Evolutionary conservation across 2,797 vertebrate genomes (phyloP).

Genomic region (Tragelaphus eurycerus): DNA sequence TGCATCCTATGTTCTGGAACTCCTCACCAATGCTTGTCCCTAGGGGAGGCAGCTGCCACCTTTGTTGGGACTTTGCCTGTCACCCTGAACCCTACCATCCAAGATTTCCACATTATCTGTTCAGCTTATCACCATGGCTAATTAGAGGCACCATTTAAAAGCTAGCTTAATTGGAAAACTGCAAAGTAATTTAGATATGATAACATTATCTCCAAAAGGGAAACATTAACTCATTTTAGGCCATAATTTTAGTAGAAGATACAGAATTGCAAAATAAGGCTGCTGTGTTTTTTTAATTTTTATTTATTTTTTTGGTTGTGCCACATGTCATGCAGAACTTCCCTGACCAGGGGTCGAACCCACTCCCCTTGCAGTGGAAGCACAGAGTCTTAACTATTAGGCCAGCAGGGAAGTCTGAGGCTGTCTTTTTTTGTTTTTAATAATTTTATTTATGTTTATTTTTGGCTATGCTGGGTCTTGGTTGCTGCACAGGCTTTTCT

Average conservation of each 20-base stretch:
- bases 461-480: neutral
- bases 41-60: neutral
- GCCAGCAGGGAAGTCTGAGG: neutral
- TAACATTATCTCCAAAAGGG: conserved; percentile 51
- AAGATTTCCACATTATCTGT: neutral
- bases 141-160: conserved; percentile 71
- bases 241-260: neutral
- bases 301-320: neutral
- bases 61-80: conserved; percentile 31
- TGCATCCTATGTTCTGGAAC: neutral
- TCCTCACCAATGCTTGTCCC: neutral
- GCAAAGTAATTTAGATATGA: conserved; percentile 64
- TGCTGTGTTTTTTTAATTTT: neutral
- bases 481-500: neutral
- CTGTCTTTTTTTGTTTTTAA: neutral
- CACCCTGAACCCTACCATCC: conserved; percentile 30
- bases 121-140: conserved; percentile 26
- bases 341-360: neutral
- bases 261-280: neutral
- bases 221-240: conserved; percentile 72
- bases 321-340: neutral
- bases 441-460: neutral
- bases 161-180: conserved; percentile 78
- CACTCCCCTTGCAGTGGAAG: neutral
- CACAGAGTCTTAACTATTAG: neutral